Conservation (phyloP, 2,888 invertebrate genomes). For the Argyresthia albistria region DNA sequence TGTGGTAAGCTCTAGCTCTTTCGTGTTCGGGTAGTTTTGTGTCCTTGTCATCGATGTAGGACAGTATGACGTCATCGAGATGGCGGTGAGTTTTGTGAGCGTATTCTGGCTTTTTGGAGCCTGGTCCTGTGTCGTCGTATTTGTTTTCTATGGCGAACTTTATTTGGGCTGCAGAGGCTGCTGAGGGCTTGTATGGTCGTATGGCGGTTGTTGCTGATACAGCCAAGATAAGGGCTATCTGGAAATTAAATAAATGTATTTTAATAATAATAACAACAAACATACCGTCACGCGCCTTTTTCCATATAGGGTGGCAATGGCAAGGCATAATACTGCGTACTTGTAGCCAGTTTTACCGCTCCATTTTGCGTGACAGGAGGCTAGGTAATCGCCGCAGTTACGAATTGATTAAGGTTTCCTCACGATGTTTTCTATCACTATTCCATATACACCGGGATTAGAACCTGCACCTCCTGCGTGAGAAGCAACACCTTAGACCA, state of each 20-base stretch:
- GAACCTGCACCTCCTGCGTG: too few relatives aligned
- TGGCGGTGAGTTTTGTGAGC: constrained; percentile 49
- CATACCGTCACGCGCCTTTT: too few relatives aligned
- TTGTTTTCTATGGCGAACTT: constrained; percentile 54
- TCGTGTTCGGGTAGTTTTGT: constrained; percentile 49
- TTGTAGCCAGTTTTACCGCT: too few relatives aligned
- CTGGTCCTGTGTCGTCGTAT: constrained; percentile 62
- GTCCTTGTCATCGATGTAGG: constrained; percentile 48
- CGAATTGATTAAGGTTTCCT: too few relatives aligned
- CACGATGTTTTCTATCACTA: too few relatives aligned
- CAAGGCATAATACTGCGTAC: too few relatives aligned
- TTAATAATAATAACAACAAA: too few relatives aligned
- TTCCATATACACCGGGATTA: too few relatives aligned
- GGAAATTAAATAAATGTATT: not conserved
- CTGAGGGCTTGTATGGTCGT: constrained; percentile 18
- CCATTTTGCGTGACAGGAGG: too few relatives aligned
- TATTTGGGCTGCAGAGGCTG: constrained; percentile 50
- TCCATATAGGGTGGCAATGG: too few relatives aligned
- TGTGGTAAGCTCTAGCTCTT: constrained; percentile 27
- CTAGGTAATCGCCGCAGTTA: too few relatives aligned
- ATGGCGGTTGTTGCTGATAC: not conserved
- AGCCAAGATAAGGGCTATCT: not conserved
- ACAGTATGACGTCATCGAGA: constrained; percentile 45
- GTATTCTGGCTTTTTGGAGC: constrained; percentile 34
- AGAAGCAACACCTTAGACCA: too few relatives aligned